Conservation (phyloP, 2,888 invertebrate species). For the Drosophila maculinotata region DNA sequence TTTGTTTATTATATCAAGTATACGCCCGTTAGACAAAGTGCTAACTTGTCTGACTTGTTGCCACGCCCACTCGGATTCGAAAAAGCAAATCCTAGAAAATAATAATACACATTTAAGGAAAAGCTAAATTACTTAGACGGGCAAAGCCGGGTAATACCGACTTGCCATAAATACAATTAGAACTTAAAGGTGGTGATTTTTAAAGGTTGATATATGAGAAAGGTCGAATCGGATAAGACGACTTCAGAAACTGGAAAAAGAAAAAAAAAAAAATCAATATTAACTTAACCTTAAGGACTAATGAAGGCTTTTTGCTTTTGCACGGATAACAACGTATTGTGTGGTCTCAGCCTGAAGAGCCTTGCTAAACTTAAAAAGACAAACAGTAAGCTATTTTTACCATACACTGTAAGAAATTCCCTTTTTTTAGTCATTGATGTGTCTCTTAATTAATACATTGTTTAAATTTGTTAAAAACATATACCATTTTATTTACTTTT, state of each 20-base stretch:
- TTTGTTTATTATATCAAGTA: too few species aligned
- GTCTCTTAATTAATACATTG: too few species aligned
- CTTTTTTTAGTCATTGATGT: too few species aligned
- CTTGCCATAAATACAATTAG: background rate
- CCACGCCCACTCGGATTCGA: too few species aligned
- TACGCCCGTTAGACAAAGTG: too few species aligned
- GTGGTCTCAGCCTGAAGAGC: background rate
- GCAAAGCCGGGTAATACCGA: background rate
- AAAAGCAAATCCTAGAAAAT: too few species aligned
- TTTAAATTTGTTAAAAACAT: background rate
- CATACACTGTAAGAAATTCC: background rate
- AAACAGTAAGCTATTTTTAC: conserved; percentile 2
- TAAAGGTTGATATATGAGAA: conserved; percentile 6
- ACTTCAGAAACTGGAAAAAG: conserved; percentile 22
- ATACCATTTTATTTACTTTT: background rate
- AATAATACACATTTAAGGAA: too few species aligned
- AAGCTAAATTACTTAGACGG: too few species aligned
- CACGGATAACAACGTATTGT: too few species aligned
- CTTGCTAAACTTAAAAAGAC: background rate
- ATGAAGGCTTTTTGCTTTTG: conserved; percentile 17
- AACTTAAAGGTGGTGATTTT: conserved; percentile 3
- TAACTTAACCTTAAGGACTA: conserved; percentile 28
- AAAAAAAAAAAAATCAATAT: conserved; percentile 35
- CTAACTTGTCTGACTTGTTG: too few species aligned
- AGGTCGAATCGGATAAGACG: conserved; percentile 8